Evolutionary conservation across 2,888 invertebrate species (phyloP).

Genomic region (Coelopa pilipes): DNA sequence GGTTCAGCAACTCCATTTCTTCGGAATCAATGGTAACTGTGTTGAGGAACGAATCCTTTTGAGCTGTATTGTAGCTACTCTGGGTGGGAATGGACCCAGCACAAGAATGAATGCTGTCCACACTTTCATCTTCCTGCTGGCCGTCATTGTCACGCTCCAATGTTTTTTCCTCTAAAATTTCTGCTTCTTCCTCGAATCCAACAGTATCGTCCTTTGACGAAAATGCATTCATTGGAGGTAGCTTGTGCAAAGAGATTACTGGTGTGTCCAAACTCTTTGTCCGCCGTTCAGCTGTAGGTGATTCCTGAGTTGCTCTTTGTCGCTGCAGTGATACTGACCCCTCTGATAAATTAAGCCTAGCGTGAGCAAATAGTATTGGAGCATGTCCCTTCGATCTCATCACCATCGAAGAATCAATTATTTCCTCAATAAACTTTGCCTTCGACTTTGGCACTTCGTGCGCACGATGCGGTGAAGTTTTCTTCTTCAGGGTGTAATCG

Average conservation of each 20-base stretch:
- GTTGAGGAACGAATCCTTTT: constrained; percentile 64
- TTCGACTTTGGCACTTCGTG: constrained; percentile 55
- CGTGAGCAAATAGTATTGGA: constrained; percentile 82
- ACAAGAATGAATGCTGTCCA: constrained; percentile 65
- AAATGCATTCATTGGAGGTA: constrained; percentile 86
- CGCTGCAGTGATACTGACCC: constrained; percentile 81
- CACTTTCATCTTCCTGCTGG: constrained; percentile 70
- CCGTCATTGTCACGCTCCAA: constrained; percentile 63
- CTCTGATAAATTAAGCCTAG: constrained; percentile 83
- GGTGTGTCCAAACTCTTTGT: constrained; percentile 88
- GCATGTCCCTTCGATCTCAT: constrained; percentile 79
- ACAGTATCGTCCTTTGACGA: constrained; percentile 91
- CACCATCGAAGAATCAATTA: constrained; percentile 75
- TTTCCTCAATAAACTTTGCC: constrained; percentile 74
- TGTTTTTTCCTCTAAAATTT: constrained; percentile 72
- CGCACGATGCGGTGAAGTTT: constrained; percentile 46
- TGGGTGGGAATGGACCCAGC: constrained; percentile 67
- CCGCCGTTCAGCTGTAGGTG: constrained; percentile 79
- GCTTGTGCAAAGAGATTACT: constrained; percentile 80
- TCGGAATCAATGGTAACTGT: constrained; percentile 71
- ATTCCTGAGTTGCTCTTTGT: constrained; percentile 79
- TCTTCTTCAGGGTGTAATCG: constrained; percentile 67
- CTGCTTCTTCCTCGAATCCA: constrained; percentile 77
- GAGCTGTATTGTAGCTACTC: constrained; percentile 52
- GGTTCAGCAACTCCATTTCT: constrained; percentile 70